Percentiles rank a stretch among this genome's conserved stretches.
phyloP scores from a whole-genome alignment of 2,113 vertebrate species.

The Apteryx owenii region DNA sequence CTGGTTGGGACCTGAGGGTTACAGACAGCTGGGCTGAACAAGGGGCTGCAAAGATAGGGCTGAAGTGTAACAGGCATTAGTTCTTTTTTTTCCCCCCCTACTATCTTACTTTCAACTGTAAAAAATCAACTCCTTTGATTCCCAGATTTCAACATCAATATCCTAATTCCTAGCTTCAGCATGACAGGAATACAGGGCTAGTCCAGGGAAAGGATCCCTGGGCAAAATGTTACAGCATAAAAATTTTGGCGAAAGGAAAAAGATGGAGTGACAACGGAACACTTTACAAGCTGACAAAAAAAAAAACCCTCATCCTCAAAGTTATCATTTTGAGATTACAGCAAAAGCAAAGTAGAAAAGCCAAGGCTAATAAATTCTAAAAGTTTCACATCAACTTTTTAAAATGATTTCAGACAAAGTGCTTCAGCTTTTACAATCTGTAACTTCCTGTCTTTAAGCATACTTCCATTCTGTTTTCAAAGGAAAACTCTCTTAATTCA shows the following conservation, averaged over 20 bases:
- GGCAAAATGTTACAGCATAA: neutral
- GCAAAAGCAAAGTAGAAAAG: neutral
- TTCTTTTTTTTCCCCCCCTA: neutral
- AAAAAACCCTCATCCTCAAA: neutral
- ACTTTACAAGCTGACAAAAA: neutral
- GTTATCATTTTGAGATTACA: neutral
- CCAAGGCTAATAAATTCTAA: neutral
- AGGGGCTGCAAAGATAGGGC: neutral
- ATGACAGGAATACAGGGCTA: rapidly evolving
- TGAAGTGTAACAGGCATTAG: neutral
- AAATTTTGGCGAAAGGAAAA: neutral
- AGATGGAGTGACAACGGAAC: neutral
- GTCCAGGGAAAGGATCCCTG: neutral
- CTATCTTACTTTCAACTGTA: neutral
- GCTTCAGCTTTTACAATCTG: neutral
- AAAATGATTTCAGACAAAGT: neutral
- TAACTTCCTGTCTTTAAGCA: neutral
- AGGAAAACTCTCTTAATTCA: neutral
- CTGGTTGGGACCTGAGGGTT: neutral
- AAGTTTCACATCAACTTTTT: neutral
- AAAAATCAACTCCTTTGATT: neutral
- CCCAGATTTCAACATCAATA: neutral
- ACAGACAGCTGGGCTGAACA: neutral
- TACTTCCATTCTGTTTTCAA: neutral
- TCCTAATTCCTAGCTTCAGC: neutral